Evolutionary conservation across 2,888 invertebrate species (phyloP).

Genomic region (Pyrrhia umbra): DNA sequence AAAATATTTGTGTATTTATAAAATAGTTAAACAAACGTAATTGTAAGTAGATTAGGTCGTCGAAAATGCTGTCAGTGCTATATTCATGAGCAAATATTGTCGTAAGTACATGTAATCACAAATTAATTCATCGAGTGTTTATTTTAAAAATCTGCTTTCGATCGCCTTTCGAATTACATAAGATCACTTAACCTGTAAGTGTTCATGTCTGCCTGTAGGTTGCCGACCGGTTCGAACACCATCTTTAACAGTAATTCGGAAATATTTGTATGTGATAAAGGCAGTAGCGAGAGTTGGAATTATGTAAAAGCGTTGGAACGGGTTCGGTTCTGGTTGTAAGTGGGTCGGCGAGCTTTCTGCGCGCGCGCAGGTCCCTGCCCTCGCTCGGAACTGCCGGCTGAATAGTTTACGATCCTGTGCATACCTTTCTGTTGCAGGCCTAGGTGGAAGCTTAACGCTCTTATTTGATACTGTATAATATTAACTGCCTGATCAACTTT

Average conservation of each 20-base stretch:
- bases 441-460: conserved; percentile 33
- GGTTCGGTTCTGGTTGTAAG: conserved; percentile 69
- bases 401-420: conserved; percentile 56
- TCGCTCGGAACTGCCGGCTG: conserved; percentile 52
- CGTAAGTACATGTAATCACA: conserved; percentile 14
- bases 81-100: conserved; percentile 35
- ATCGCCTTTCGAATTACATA: conserved; percentile 56
- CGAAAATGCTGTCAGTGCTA: conserved; percentile 32
- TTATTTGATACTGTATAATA: conserved; percentile 37
- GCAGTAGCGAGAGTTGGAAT: conserved; percentile 70
- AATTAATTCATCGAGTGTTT: conserved; percentile 33
- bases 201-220: conserved; percentile 22
- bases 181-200: conserved; percentile 49
- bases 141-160: conserved; percentile 46
- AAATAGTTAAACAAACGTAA: conserved; percentile 14
- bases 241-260: conserved; percentile 56
- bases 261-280: conserved; percentile 59
- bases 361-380: conserved; percentile 71
- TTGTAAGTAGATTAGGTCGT: conserved; percentile 34
- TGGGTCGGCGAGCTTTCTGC: conserved; percentile 84
- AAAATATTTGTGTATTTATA: background rate
- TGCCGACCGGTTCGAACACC: conserved; percentile 42
- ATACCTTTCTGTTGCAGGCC: conserved; percentile 34
- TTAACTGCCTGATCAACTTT: conserved; percentile 29
- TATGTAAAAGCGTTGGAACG: conserved; percentile 72